Evolutionary conservation across 2,113 vertebrate species (phyloP), one percentile per base, ranked within the genome.

Genomic region (Scophthalmus maximus): DNA sequence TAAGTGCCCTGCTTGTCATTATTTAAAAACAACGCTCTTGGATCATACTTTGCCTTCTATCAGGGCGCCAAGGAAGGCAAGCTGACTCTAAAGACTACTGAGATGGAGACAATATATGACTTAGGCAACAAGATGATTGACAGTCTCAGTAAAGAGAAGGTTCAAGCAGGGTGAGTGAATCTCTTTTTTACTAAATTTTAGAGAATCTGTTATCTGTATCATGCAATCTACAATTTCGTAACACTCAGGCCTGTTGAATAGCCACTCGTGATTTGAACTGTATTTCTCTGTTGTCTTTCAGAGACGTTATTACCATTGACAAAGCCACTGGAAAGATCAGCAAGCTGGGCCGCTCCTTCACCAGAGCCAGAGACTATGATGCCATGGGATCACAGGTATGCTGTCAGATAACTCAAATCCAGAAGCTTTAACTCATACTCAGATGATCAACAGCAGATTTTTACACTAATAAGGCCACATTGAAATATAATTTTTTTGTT

Each of bases 61-160:
- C 75, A 97, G 97, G 97, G 97, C 6, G 94, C 95, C 20, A 98
- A 98, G 46, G 97, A 97, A 55, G 97, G 97, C 18, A 98, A 98
- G 82, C 83, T 98, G 83, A 98, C 97, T 0, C 85, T 98, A 30
- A 98, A 98, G 86, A 98, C 96, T 0, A 97, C 96, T 0, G 97
- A 98, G 78, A 98, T 98, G 97, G 97, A 98, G 82, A 98, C 97
- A 0, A 95, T 98, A 76, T 98, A 98, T 1, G 97, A 98, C 50
- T 76, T 98, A 79, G 97, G 97, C 29, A 97, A 95, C 25, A 98
- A 98, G 87, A 98, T 98, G 96, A 98, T 98, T 0, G 97, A 98
- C 81, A 96, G 95, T 0, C 91, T 98, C 57, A 97, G 95, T 62
- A 97, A 97, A 80, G 97, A 98, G 85, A 97, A 97, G 57, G 94